Evolutionary conservation across 1,140 invertebrate genomes (phyloP).

Genomic region (Rhopalosiphum padi): DNA sequence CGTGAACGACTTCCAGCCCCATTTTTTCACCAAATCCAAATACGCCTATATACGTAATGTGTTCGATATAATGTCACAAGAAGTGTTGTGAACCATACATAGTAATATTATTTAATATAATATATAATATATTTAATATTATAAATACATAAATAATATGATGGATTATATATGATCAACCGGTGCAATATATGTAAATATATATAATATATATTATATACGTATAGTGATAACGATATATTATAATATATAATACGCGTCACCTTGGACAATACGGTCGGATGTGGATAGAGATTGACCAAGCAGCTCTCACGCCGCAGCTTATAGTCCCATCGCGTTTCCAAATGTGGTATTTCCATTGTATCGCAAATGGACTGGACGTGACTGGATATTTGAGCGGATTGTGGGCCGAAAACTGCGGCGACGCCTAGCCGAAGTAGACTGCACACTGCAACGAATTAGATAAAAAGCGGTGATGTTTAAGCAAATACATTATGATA

Average conservation of each 20-base stretch:
- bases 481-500: not conserved
- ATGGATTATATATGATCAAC: not conserved
- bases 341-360: conserved; percentile 94
- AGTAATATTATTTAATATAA: not conserved
- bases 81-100: not conserved
- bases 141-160: not conserved
- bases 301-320: conserved; percentile 87
- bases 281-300: conserved; percentile 93
- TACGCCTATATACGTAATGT: conserved; percentile 73
- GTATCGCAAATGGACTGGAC: conserved; percentile 96
- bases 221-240: not conserved
- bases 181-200: not conserved
- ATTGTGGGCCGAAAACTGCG: conserved; percentile 93
- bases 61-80: not conserved
- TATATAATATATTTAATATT: not conserved
- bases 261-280: conserved; percentile 86
- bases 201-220: not conserved
- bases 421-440: conserved; percentile 85
- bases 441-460: conserved; percentile 78
- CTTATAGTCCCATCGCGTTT: conserved; percentile 91
- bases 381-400: conserved; percentile 86
- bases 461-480: not conserved
- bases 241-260: conserved; percentile 59
- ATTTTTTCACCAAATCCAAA: conserved; percentile 85
- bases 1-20: conserved; percentile 92